Conservation (phyloP, 2,113 vertebrate genomes). For the Plecotus auritus region DNA sequence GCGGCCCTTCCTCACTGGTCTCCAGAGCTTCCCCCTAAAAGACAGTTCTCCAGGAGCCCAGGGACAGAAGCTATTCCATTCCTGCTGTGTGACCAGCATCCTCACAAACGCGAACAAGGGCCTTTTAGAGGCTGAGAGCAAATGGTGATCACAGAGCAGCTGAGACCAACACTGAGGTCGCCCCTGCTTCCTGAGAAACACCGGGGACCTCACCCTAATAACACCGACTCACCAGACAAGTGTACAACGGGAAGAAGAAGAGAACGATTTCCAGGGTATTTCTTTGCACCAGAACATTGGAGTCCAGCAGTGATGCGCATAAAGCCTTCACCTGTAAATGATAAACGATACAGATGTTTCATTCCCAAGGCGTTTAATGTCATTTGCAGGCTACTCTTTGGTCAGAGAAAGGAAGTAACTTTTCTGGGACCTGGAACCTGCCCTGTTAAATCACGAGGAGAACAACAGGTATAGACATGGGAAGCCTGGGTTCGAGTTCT, state of each 20-base stretch:
- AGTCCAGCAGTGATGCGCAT: conserved; percentile 90
- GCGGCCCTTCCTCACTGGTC: not conserved
- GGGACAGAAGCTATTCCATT: rapidly evolving
- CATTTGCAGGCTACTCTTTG: too few species aligned
- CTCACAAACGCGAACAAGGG: not conserved
- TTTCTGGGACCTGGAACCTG: not conserved
- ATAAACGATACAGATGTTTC: rapidly evolving
- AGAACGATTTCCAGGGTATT: conserved; percentile 95
- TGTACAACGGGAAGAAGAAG: conserved; percentile 93
- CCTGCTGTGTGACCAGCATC: not conserved
- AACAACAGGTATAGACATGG: rapidly evolving
- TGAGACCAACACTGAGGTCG: rapidly evolving
- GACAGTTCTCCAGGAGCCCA: not conserved
- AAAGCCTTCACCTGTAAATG: conserved; percentile 87
- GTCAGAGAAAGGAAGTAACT: not conserved
- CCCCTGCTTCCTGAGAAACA: rapidly evolving
- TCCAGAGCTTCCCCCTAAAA: not conserved
- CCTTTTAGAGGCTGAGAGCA: not conserved
- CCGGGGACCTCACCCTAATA: not conserved
- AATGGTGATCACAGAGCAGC: rapidly evolving
- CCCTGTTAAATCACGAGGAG: rapidly evolving
- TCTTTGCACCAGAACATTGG: conserved; percentile 95
- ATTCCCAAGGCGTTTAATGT: rapidly evolving
- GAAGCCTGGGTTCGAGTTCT: not conserved
- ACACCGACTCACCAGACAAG: conserved; percentile 85